phyloP scores from a whole-genome alignment of 1,140 invertebrate species.

The Patella vulgata region DNA sequence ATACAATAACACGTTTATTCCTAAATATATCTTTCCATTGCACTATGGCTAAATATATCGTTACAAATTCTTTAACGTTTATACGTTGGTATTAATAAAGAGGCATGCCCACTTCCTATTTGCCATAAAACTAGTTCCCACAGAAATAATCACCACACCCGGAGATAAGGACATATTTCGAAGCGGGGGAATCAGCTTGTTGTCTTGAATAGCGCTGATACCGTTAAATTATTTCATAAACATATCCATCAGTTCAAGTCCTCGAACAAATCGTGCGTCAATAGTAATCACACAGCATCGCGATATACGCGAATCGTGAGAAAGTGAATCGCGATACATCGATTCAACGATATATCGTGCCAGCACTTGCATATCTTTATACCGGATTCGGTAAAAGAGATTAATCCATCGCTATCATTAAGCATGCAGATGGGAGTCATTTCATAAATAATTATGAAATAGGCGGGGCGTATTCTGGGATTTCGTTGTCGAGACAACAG shows the following conservation, averaged over 20 bases:
- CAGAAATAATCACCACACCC: constrained; percentile 8
- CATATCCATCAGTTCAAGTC: constrained; percentile 13
- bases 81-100: constrained; percentile 3
- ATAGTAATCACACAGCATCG: constrained; percentile 3
- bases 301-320: not conserved
- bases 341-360: constrained; percentile 6
- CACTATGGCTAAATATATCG: constrained; percentile 7
- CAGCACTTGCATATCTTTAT: too few species aligned
- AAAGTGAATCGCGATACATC: too few species aligned
- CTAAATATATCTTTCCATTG: constrained; percentile 3
- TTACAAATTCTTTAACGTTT: constrained; percentile 14
- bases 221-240: constrained; percentile 24
- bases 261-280: constrained; percentile 5
- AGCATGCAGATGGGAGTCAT: too few species aligned
- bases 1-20: constrained; percentile 14
- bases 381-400: too few species aligned
- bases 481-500: too few species aligned
- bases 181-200: constrained; percentile 9
- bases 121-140: constrained; percentile 11
- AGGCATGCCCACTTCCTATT: constrained; percentile 14
- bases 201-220: constrained; percentile 3
- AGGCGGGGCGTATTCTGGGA: too few species aligned
- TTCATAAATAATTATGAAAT: too few species aligned
- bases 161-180: constrained; percentile 18
- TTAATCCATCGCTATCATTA: too few species aligned